Percentiles rank a stretch among this genome's conserved stretches.
phyloP scores from a whole-genome alignment of 2,113 vertebrate species.

The Myanophis thanlyinensis region DNA sequence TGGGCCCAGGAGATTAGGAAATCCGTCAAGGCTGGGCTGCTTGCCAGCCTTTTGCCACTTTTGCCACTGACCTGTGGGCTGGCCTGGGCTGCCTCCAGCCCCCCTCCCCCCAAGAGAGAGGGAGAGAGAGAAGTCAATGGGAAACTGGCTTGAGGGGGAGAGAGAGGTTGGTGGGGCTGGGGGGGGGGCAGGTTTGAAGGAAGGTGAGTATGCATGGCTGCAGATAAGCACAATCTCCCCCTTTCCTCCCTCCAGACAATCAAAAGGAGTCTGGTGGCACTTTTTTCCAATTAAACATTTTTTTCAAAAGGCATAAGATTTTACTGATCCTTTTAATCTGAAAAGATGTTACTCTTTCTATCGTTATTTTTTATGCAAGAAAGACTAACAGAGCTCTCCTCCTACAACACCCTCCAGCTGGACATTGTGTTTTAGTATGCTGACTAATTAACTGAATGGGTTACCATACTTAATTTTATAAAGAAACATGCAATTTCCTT shows the following conservation, averaged over 20 bases:
- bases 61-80: background rate
- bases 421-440: background rate
- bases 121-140: background rate
- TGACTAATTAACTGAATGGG: conserved; percentile 32
- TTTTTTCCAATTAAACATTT: background rate
- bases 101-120: background rate
- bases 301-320: background rate
- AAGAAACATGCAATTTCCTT: background rate
- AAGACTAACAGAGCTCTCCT: background rate
- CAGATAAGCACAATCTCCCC: background rate
- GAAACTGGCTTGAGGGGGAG: background rate
- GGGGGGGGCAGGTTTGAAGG: background rate
- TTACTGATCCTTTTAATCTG: background rate
- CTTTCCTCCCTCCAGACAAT: background rate
- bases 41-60: background rate
- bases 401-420: background rate
- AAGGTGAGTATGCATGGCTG: background rate
- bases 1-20: background rate
- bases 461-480: conserved; percentile 3
- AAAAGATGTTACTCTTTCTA: background rate
- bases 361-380: background rate
- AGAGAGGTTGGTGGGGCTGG: background rate
- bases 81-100: background rate
- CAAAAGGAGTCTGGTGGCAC: background rate
- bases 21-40: background rate